Evolutionary conservation across 2,113 vertebrate genomes (phyloP).

Genomic region (Apodemus sylvaticus): DNA sequence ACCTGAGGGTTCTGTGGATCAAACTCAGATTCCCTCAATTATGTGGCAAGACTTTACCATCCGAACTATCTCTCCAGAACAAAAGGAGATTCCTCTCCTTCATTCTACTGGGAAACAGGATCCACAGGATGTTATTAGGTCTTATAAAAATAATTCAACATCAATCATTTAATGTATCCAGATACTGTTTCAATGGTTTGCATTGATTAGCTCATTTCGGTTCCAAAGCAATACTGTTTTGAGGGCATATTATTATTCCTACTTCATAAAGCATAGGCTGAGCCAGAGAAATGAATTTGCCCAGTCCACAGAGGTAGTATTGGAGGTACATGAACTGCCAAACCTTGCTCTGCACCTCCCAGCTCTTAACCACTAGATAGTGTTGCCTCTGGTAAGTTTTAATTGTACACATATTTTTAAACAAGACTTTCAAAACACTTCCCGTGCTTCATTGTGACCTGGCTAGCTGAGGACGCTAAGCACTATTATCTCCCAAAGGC

Average conservation of each 20-base stretch:
- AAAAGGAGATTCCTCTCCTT: background rate
- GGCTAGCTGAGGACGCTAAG: background rate
- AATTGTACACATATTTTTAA: background rate
- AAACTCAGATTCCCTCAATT: background rate
- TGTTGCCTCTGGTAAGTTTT: background rate
- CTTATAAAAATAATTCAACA: background rate
- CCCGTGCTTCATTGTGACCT: background rate
- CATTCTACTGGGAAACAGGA: background rate
- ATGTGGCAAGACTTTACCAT: background rate
- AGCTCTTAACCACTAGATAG: background rate
- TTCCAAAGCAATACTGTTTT: background rate
- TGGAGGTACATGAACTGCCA: background rate
- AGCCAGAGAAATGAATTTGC: background rate
- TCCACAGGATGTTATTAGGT: background rate
- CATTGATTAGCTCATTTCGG: conserved; percentile 18
- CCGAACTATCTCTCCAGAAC: background rate
- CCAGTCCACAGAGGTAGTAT: background rate
- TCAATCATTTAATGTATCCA: background rate
- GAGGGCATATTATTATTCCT: background rate
- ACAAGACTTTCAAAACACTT: background rate
- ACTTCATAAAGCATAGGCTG: background rate
- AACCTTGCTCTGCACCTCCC: background rate
- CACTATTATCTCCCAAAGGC: background rate
- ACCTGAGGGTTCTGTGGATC: no score
- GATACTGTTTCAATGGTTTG: background rate